Percentiles rank a stretch among this genome's conserved stretches.
Evolutionary conservation across 35 echinoderm and acorn worm species (phyloP).

Genomic region (Apostichopus californicus): DNA sequence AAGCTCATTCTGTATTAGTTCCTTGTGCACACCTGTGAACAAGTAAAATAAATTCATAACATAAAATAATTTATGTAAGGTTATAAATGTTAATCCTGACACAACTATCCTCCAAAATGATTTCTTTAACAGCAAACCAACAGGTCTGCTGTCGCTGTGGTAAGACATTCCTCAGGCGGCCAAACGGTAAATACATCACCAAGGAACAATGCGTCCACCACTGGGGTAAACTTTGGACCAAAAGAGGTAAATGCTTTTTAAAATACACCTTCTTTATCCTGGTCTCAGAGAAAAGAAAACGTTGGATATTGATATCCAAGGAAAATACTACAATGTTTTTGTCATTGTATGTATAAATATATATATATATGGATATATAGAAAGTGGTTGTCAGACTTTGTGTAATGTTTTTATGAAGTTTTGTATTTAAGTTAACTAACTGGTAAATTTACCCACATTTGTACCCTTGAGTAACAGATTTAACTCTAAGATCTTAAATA

Average conservation of each 20-base stretch:
- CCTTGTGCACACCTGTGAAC: no score
- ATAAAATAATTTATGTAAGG: neutral
- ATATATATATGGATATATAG: no score
- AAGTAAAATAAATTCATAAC: neutral
- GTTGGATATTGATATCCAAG: no score
- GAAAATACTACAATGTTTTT: no score
- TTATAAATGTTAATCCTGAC: neutral
- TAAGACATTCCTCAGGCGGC: conserved; percentile 74
- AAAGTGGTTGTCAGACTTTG: no score
- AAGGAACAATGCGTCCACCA: conserved; percentile 86
- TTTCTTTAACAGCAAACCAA: conserved; percentile 67
- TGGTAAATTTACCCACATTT: no score
- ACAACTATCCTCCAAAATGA: neutral
- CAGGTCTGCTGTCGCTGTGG: conserved; percentile 85
- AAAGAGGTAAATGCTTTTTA: conserved; percentile 56
- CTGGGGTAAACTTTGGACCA: conserved; percentile 95
- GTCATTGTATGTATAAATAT: no score
- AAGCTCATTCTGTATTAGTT: neutral
- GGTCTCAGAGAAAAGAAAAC: no score
- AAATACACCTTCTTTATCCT: neutral
- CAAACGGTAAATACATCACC: conserved; percentile 87
- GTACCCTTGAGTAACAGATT: no score
- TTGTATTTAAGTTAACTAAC: no score
- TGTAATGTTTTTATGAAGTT: no score
- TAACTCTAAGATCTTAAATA: no score